A percentile compares a stretch with the other conserved stretches of the same genome.
Evolutionary conservation across 2,888 invertebrate genomes (phyloP).

Genomic region (Crossocerus cetratus): DNA sequence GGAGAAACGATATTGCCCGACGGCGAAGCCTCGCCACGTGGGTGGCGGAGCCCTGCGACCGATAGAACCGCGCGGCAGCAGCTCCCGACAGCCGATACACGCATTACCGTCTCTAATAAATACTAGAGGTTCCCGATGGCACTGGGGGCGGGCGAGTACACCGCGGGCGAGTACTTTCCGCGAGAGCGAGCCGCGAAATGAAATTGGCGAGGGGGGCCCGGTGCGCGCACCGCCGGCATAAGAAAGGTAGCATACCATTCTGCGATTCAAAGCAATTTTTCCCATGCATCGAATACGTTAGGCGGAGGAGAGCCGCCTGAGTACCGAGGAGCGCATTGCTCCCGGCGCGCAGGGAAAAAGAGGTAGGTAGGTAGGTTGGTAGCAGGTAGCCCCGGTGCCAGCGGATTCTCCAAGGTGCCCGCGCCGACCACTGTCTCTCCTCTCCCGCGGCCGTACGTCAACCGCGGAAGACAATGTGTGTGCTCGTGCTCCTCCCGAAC

Average conservation of each 20-base stretch:
- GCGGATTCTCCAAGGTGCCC: background rate
- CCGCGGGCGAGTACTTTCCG: too few species aligned
- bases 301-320: background rate
- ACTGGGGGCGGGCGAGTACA: too few species aligned
- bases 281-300: constrained; percentile 2
- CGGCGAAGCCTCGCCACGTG: too few species aligned
- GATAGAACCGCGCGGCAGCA: too few species aligned
- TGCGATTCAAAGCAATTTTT: background rate
- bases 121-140: too few species aligned
- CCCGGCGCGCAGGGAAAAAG: background rate
- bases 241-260: background rate
- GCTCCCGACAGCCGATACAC: background rate
- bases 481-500: constrained; percentile 15
- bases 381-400: background rate
- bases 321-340: background rate
- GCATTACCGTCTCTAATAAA: too few species aligned
- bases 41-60: too few species aligned
- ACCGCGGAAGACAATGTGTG: constrained; percentile 22
- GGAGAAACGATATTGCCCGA: too few species aligned
- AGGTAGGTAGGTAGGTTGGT: background rate
- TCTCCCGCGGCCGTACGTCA: constrained; percentile 11
- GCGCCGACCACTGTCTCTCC: background rate
- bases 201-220: background rate
- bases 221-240: background rate
- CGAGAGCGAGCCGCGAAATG: background rate